These are phyloP conservation scores for Dasysyrphus albostriatus DNA, from an alignment of 2,888 invertebrate species.

Conservation along the genomic window DNA sequence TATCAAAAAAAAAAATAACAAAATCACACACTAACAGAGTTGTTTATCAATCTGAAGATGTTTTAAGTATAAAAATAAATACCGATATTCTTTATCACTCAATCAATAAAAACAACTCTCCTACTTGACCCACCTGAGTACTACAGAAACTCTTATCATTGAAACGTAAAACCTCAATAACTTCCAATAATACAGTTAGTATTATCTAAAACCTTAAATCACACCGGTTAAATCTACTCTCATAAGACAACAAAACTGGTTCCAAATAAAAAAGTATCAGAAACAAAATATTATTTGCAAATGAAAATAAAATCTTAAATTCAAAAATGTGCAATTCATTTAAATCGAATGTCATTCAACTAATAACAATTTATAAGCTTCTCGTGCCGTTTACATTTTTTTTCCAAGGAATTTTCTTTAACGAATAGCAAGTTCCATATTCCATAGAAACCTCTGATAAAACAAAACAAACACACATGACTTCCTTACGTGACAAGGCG, in stretches of 20 bases:
- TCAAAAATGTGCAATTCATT: slow-evolving; percentile 16
- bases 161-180: slow-evolving; percentile 1
- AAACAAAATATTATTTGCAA: not conserved
- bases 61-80: not conserved
- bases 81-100: slow-evolving; percentile 1
- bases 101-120: not conserved
- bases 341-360: slow-evolving; percentile 34
- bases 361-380: not conserved
- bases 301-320: not conserved
- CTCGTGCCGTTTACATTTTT: not conserved
- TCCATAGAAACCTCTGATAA: not conserved
- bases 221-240: slow-evolving; percentile 13
- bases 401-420: not conserved
- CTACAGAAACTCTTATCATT: slow-evolving; percentile 19
- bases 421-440: not conserved
- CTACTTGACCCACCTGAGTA: slow-evolving; percentile 32
- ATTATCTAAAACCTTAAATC: not conserved
- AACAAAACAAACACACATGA: slow-evolving; percentile 16
- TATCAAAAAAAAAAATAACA: no score
- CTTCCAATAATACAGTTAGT: not conserved
- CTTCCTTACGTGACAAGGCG: slow-evolving; percentile 37
- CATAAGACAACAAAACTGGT: slow-evolving; percentile 14
- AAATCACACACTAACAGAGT: no score
- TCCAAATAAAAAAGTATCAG: not conserved
- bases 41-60: not conserved